Conservation (phyloP, 37 sponge, comb jelly and placozoan species). For the Spongilla lacustris region DNA sequence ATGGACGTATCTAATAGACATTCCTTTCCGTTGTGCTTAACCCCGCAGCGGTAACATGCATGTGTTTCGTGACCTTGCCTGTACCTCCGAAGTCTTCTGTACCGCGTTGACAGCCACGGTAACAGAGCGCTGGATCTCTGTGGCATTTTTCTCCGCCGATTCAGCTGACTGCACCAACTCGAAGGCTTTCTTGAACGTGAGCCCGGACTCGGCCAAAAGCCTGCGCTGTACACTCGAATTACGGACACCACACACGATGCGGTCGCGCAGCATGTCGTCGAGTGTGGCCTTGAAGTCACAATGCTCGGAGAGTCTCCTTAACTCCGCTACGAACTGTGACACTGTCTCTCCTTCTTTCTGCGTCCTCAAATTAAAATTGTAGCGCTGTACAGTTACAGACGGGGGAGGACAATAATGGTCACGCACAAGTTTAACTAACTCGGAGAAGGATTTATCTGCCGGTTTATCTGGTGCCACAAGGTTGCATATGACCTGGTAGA, state of each 20-base stretch:
- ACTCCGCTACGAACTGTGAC: conserved; percentile 23
- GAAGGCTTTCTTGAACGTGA: conserved; percentile 38
- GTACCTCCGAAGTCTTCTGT: background rate
- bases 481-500: too few relatives aligned
- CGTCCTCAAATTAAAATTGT: conserved; percentile 31
- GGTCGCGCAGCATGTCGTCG: conserved; percentile 56
- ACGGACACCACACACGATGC: conserved; percentile 43
- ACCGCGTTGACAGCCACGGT: background rate
- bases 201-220: conserved; percentile 34
- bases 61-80: background rate
- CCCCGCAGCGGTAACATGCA: conserved; percentile 23
- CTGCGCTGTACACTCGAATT: conserved; percentile 20
- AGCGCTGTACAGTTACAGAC: conserved; percentile 43
- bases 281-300: conserved; percentile 36
- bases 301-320: conserved; percentile 34
- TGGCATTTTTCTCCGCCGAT: conserved; percentile 32
- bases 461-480: too few relatives aligned
- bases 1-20: too few relatives aligned
- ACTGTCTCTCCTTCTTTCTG: conserved; percentile 28
- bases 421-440: conserved; percentile 11
- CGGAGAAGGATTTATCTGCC: conserved; percentile 7
- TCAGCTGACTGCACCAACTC: conserved; percentile 39
- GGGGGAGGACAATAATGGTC: conserved; percentile 32
- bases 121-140: background rate
- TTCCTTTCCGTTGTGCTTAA: background rate